These are phyloP conservation scores for Rutilus rutilus DNA, from an alignment of 2,113 vertebrate genomes.

Conservation along the genomic window DNA sequence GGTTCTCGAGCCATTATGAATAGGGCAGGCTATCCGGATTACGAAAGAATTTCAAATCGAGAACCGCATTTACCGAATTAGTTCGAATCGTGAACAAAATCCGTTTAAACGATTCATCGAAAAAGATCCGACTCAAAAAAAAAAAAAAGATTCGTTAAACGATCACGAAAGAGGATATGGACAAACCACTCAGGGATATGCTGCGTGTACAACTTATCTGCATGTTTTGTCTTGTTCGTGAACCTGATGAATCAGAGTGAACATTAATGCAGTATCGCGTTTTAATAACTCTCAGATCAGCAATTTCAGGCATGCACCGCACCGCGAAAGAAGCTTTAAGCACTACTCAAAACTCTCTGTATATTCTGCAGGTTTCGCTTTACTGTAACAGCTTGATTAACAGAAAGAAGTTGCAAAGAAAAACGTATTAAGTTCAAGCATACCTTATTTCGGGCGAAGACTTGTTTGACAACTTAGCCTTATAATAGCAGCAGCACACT, in stretches of 20 bases:
- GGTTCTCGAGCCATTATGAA: neutral
- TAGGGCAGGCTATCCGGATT: no score
- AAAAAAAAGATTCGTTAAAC: neutral
- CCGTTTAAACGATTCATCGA: neutral
- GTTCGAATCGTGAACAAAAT: neutral
- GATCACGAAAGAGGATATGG: neutral
- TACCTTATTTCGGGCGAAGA: slow-evolving; percentile 32
- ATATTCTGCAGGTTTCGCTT: neutral
- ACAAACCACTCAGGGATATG: neutral
- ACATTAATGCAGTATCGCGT: neutral
- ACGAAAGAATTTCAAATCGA: no score
- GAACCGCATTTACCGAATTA: neutral
- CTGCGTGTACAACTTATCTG: neutral
- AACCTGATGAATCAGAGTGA: neutral
- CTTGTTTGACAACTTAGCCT: slow-evolving; percentile 14
- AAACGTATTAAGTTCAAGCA: neutral
- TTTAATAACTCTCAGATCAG: neutral
- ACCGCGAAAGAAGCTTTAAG: neutral
- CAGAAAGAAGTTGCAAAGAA: neutral
- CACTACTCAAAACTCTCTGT: neutral
- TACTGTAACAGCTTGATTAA: neutral
- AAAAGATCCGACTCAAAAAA: neutral
- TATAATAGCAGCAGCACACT: neutral
- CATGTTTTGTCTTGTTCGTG: neutral
- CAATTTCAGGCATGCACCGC: neutral